Base-by-base conservation (phyloP, 2,888 invertebrate species). In the Fissipunctia ypsillon region DNA sequence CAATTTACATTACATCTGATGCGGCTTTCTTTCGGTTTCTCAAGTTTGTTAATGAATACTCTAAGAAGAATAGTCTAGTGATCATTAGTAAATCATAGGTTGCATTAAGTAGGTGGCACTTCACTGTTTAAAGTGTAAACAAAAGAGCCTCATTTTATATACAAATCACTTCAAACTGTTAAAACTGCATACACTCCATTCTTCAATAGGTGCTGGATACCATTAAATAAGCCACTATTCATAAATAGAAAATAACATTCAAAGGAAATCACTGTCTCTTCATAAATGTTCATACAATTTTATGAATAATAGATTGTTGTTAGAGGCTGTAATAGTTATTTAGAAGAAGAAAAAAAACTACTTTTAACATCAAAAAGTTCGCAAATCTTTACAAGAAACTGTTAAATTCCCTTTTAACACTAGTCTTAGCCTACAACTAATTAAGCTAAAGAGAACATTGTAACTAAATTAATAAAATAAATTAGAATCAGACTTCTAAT, bases 401-500 rank as follows among this genome's bases (percentile, higher is more conserved):
- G 81, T 84, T 88, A 88, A 83, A 83, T 76, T 83, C 81, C 81
- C 79, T 85, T 86, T 83, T 81, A 81, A 88, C 88, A 90, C 91
- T 81, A 91, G 69, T 89, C 90, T 92, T 93, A 93, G 66, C 79
- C 90, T 93, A 92, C 73, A 88, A 84, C 84, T 90, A 91, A 88
- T 87, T 85, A 87, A 78, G 78, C 86, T 92, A 90, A 93, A 91
- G 89, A 90, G 90, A 90, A 88, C 76, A 77, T 76, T 81, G 80
- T 81, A 79, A 85, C 81, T 85, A 87, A 83, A 83, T 54, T 54
- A 70, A 43, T 86, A 87, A 91, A 94, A 95, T 95, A 95, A 95
- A 94, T 95, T 95, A 95, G 94, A 94, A 94, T 95, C 95, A 96
- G 95, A 95, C 95, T 96, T 95, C 95, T 95, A 95, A 95, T 95